Evolutionary conservation across 2,888 invertebrate species (phyloP), one percentile per base, ranked within the genome.

Genomic region (Philopedon plagiatum): DNA sequence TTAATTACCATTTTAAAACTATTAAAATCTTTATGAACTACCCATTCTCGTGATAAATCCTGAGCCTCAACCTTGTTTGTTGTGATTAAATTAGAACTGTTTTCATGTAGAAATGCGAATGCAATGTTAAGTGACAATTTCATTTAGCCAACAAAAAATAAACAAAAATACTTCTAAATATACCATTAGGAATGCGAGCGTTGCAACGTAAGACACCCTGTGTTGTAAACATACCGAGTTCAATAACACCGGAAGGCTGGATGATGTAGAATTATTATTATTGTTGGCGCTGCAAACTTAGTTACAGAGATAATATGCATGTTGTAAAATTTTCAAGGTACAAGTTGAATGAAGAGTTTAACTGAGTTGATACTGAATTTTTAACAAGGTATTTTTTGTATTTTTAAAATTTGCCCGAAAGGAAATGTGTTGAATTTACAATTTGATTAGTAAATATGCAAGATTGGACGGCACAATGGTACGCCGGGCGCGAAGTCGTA

Each of bases 161-260:
- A 34, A 34, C 34, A 34, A 11, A 29, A 57, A 54, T 54, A 26
- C 11, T 26, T 57, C 34, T 37, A 57, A 57, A 34, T 37, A 57
- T 57, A 57, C n/a, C 29, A 29, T 19, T 8, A 15, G 15, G 26
- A 34, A 56, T 34, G 39, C 32, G 23, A 61, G 23, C 15, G 11
- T 26, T 18, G 15, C n/a, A 58, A 58, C 26, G 41, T 19, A 61
- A 61, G 46, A 46, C 41, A 60, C 61, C 32, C 44, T 57, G 46
- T 61, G 32, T 46, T 61, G 23, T 62, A 21, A 62, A 49, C 34
- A 70, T 13, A 8, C 19, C 34, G 46, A 61, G 73, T 69, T 73
- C 73, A 69, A 64, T 57, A 65, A 73, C 73, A 73, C 69, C 65
- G 73, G 70, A 73, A 73, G 62, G 26, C 64, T 61, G 64, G 63